These are phyloP conservation scores for Cygnus olor DNA, from an alignment of 2,797 vertebrate genomes.

Conservation along the genomic window DNA sequence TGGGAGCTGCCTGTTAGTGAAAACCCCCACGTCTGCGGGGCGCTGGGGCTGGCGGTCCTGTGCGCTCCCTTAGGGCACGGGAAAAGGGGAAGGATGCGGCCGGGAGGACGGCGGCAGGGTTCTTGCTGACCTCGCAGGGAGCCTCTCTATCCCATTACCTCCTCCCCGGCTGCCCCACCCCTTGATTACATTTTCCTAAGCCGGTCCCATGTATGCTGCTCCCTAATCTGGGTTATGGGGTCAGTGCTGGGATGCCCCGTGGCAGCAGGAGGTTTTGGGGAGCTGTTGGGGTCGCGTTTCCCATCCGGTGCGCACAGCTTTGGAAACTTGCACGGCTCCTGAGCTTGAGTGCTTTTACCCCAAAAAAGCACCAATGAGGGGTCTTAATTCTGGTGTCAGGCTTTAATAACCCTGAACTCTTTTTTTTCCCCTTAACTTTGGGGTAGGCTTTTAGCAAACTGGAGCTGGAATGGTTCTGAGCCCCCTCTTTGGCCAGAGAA, in stretches of 20 bases:
- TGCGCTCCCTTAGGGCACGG: fast-evolving
- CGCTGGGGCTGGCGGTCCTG: not conserved
- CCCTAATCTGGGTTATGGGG: conserved; percentile 56
- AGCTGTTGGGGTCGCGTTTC: fast-evolving
- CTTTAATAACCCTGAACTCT: not conserved
- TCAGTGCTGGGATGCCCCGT: not conserved
- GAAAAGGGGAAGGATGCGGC: not conserved
- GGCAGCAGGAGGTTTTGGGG: fast-evolving
- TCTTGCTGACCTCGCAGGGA: conserved; percentile 27
- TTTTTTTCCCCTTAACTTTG: not conserved
- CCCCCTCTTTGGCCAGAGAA: not conserved
- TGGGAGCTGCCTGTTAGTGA: not conserved
- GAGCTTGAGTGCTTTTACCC: not conserved
- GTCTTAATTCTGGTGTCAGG: not conserved
- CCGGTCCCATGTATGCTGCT: not conserved
- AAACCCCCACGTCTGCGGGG: fast-evolving
- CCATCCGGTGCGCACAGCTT: fast-evolving
- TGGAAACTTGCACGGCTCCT: not conserved
- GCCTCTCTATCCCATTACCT: conserved; percentile 67
- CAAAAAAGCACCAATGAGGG: not conserved
- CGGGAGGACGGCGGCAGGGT: too few species aligned
- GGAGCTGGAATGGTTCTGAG: not conserved
- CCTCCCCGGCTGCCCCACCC: not conserved
- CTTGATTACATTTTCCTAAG: conserved; percentile 65
- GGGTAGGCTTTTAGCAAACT: not conserved